Percentiles rank a stretch among this genome's conserved stretches.
Conservation (phyloP, 2,888 invertebrate genomes). For the Macaria notata region DNA sequence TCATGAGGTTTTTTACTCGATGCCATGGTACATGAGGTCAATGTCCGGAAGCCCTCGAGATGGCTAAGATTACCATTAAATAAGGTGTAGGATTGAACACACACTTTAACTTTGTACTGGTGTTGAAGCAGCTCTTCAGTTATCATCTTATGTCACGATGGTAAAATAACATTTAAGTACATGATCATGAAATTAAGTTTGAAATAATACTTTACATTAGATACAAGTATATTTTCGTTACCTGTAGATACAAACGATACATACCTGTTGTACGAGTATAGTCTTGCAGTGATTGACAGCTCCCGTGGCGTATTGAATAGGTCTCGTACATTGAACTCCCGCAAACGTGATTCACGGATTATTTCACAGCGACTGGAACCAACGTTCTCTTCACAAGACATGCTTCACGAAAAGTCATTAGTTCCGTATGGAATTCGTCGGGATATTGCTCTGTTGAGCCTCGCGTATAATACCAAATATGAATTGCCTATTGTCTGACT, state of each 20-base stretch:
- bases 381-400: neutral
- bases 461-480: too few relatives aligned
- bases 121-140: neutral
- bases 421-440: neutral
- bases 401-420: neutral
- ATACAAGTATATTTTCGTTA: neutral
- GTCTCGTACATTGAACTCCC: slow-evolving; percentile 5
- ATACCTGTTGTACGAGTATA: too few relatives aligned
- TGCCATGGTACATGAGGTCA: slow-evolving; percentile 10
- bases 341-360: slow-evolving; percentile 11
- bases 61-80: neutral
- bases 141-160: too few relatives aligned
- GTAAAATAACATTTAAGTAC: too few relatives aligned
- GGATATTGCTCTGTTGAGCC: neutral
- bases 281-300: slow-evolving; percentile 3
- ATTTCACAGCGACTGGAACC: slow-evolving; percentile 2
- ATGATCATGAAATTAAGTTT: too few relatives aligned
- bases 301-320: slow-evolving; percentile 7
- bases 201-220: too few relatives aligned
- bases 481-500: too few relatives aligned
- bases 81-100: too few relatives aligned
- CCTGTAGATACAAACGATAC: neutral
- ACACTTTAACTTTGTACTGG: too few relatives aligned
- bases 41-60: slow-evolving; percentile 8
- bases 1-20: slow-evolving; percentile 8